A percentile compares a stretch with the other conserved stretches of the same genome.
Conservation (phyloP, 2,797 vertebrate species). For the Cyprinella venusta region DNA sequence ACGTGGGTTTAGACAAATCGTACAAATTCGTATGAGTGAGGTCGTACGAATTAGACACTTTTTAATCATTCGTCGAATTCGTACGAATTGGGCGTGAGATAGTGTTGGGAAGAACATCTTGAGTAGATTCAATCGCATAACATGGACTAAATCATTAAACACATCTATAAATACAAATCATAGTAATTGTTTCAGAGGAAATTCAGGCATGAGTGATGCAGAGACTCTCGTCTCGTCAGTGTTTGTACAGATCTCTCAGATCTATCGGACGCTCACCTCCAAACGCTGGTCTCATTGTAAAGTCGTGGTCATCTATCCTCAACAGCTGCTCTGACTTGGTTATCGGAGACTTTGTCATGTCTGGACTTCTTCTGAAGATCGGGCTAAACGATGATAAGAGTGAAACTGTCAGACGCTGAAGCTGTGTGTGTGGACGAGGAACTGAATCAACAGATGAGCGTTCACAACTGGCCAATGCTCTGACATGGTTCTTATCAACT, state of each 20-base stretch:
- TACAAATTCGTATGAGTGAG: too few species aligned
- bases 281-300: constrained; percentile 98
- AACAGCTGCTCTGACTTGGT: constrained; percentile 97
- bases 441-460: background rate
- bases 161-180: background rate
- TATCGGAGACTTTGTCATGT: constrained; percentile 93
- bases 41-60: too few species aligned
- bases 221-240: background rate
- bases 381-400: constrained; percentile 72
- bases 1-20: too few species aligned
- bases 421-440: background rate
- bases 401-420: constrained; percentile 1
- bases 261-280: constrained; percentile 83
- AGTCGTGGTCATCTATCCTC: constrained; percentile 96
- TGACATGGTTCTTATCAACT: background rate
- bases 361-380: constrained; percentile 90
- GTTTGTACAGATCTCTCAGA: background rate
- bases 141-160: background rate
- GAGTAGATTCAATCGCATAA: background rate
- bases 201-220: background rate
- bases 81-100: too few species aligned
- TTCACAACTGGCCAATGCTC: background rate
- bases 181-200: background rate
- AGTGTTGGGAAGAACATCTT: background rate
- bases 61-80: too few species aligned